These are phyloP conservation scores for Helostoma temminkii DNA, from an alignment of 2,797 vertebrate species.

Conservation along the genomic window DNA sequence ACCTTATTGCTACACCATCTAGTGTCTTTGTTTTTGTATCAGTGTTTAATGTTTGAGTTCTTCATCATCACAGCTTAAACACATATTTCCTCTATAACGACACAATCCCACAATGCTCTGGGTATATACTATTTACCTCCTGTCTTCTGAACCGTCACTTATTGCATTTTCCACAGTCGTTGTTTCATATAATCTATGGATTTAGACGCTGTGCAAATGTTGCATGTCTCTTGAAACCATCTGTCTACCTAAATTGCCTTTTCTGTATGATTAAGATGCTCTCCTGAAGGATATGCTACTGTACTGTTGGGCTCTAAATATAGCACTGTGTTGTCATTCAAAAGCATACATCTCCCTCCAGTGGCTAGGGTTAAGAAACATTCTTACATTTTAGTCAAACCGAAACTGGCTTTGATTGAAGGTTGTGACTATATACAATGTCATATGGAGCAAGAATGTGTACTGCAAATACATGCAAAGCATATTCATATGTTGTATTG, in stretches of 20 bases:
- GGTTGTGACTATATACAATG: slow-evolving; percentile 1
- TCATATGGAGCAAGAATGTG: not conserved
- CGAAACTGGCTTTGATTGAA: slow-evolving; percentile 17
- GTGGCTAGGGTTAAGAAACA: slow-evolving; percentile 70
- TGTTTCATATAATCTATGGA: slow-evolving; percentile 38
- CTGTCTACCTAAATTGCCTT: slow-evolving; percentile 65
- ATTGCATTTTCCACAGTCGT: slow-evolving; percentile 12
- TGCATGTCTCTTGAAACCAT: slow-evolving; percentile 57
- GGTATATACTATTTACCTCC: not conserved
- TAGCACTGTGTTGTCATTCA: slow-evolving; percentile 52
- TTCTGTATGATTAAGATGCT: slow-evolving; percentile 65
- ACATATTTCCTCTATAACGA: slow-evolving; percentile 4
- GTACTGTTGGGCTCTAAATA: slow-evolving; percentile 64
- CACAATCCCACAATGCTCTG: not conserved
- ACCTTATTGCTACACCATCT: not conserved
- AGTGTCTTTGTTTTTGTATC: not conserved
- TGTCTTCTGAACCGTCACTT: not conserved
- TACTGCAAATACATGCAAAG: not conserved
- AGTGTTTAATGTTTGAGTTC: not conserved
- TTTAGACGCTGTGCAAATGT: slow-evolving; percentile 47
- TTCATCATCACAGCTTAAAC: slow-evolving; percentile 8
- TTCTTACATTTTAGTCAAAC: not conserved
- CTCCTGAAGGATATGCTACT: slow-evolving; percentile 60
- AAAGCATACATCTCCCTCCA: slow-evolving; percentile 78
- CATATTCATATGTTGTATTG: slow-evolving; percentile 1